Percentiles rank a stretch among this genome's conserved stretches.
Evolutionary conservation across 92 coral and sea anemone genomes (phyloP).

Genomic region (Phenganax subtilis): DNA sequence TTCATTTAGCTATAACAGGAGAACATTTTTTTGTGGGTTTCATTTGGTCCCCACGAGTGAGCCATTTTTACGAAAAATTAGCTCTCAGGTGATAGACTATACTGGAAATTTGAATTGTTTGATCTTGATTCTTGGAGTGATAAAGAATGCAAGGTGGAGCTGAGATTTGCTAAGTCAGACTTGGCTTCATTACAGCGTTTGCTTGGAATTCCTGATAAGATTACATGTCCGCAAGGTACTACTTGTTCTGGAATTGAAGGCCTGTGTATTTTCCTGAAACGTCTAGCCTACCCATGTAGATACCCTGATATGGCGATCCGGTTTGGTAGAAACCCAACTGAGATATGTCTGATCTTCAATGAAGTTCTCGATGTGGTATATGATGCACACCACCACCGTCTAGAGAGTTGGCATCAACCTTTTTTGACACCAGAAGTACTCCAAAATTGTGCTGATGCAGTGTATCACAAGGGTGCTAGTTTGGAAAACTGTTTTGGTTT

Average conservation of each 20-base stretch:
- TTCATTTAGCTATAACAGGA: too few species aligned
- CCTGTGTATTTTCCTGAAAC: constrained; percentile 6
- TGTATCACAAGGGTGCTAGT: constrained; percentile 3
- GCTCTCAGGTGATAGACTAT: not conserved
- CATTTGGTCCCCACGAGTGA: too few species aligned
- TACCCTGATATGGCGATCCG: not conserved
- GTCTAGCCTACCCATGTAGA: constrained; percentile 14
- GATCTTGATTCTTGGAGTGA: constrained; percentile 47
- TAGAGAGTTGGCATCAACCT: constrained; percentile 19
- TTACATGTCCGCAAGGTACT: constrained; percentile 22
- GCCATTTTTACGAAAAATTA: too few species aligned
- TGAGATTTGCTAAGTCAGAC: constrained; percentile 41
- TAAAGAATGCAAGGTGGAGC: constrained; percentile 43
- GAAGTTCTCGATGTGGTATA: constrained; percentile 7
- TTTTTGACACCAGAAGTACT: constrained; percentile 19
- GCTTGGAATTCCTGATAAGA: not conserved
- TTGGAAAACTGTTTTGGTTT: constrained; percentile 32
- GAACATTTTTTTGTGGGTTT: too few species aligned
- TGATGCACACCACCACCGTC: constrained; percentile 15
- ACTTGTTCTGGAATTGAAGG: constrained; percentile 14
- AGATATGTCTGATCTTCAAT: constrained; percentile 9
- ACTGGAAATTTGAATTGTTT: constrained; percentile 44
- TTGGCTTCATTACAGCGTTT: not conserved
- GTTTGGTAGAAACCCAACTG: not conserved
- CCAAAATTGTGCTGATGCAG: constrained; percentile 7